A percentile compares a stretch with the other conserved stretches of the same genome.
These are phyloP conservation scores for Bungarus multicinctus DNA, from an alignment of 2,113 vertebrate species.

Conservation along the genomic window DNA sequence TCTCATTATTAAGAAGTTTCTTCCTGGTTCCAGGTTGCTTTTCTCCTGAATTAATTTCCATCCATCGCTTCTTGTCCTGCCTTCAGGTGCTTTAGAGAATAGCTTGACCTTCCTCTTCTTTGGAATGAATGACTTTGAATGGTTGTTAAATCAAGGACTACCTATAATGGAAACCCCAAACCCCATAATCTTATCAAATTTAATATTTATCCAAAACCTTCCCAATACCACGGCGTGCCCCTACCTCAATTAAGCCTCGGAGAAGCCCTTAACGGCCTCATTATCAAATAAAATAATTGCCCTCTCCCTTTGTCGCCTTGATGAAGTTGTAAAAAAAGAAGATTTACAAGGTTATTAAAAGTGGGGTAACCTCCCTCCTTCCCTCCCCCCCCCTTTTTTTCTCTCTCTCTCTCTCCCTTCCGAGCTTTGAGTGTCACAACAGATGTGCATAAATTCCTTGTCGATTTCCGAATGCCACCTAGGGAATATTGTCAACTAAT, in stretches of 20 bases:
- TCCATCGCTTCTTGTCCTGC: no score
- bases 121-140: no score
- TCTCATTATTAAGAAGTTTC: no score
- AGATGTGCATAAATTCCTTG: constrained; percentile 48
- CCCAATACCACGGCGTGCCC: not conserved
- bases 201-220: not conserved
- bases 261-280: not conserved
- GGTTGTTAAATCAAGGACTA: not conserved
- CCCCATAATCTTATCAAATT: not conserved
- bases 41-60: no score
- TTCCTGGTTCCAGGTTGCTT: no score
- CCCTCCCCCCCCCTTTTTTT: not conserved
- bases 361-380: not conserved
- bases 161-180: not conserved
- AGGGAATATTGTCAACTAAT: constrained; percentile 81
- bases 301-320: not conserved
- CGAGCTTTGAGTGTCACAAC: constrained; percentile 32
- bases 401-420: no score
- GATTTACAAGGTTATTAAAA: not conserved
- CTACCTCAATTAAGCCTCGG: not conserved
- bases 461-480: constrained; percentile 62
- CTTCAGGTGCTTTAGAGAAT: no score
- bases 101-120: no score
- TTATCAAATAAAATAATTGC: not conserved
- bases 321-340: not conserved